Conservation (phyloP, 2,888 invertebrate species). For the Chloroclysta siterata region DNA sequence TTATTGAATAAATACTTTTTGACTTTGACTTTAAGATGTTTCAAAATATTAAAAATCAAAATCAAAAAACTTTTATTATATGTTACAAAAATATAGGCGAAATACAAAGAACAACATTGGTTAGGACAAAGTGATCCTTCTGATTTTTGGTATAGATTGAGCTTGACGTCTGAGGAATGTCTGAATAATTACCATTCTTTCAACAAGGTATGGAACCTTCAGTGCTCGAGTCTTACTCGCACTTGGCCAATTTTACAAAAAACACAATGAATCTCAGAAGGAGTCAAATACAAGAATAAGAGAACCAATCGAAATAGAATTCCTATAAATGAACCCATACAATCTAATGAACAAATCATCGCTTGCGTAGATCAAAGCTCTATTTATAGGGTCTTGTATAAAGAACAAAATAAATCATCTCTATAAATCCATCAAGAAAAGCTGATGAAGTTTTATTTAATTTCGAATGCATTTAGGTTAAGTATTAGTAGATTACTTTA, state of each 20-base stretch:
- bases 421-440: conserved; percentile 33
- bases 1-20: no score
- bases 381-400: neutral
- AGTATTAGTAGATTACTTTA: neutral
- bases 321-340: neutral
- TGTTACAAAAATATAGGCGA: no score
- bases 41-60: no score
- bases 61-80: no score
- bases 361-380: conserved; percentile 2
- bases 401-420: conserved; percentile 31
- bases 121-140: no score
- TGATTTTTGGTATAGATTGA: no score
- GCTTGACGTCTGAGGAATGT: no score
- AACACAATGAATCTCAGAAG: neutral
- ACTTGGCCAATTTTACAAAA: no score
- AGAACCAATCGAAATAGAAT: conserved; percentile 1
- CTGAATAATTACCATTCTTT: no score
- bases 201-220: neutral
- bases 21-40: no score
- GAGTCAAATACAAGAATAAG: neutral
- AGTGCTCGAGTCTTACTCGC: no score
- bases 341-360: conserved; percentile 4
- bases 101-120: no score
- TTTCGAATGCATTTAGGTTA: conserved; percentile 14
- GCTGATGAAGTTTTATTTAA: conserved; percentile 10